Base-by-base conservation (phyloP, 1,140 invertebrate genomes). In the Pristionchus pacificus region DNA sequence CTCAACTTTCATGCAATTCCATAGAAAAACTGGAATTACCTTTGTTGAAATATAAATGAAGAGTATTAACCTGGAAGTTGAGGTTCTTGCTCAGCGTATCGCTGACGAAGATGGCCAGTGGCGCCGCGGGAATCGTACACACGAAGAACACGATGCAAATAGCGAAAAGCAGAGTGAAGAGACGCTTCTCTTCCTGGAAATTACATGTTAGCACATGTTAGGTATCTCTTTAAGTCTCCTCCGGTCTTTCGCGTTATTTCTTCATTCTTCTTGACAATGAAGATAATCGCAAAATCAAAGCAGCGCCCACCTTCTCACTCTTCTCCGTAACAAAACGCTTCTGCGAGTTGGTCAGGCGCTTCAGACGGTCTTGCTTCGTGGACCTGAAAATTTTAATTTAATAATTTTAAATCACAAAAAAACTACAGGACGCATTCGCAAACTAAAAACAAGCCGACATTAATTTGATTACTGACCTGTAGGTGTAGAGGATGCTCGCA, bases 111-210 rank as follows among this genome's bases (percentile, higher is more conserved):
- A 83, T 82, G 10, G 81, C 84, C 1, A 83, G 64, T 14, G 81
- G 82, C 14, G 79, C 80, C 1, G 82, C 81, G 25, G 81, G 81
- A 62, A 83, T 81, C 13, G 81, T 83, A 70, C 81, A 84, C 3
- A 83, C 29, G 62, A 83, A 84, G 70, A 83, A 83, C 19, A 83
- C 72, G 65, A 83, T 79, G 32, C 80, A 79, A 19, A 83, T 82
- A 14, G 77, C 78, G 66, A 84, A 84, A 13, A 83, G 76, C 24
- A 84, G 68, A 24, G 73, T 73, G 49, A 84, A 84, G 19, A 83
- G 68, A n/a, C 82, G 63, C 65, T 75, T 79, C 60, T 83, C 82
- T 71, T 83, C 81, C 77, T 80, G 38, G 68, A n/a, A n/a, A n/a
- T n/a, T n/a, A n/a, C n/a, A n/a, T n/a, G n/a, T n/a, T n/a, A n/a